phyloP scores from a whole-genome alignment of 2,888 invertebrate species.

The Mechanitis messenoides region DNA sequence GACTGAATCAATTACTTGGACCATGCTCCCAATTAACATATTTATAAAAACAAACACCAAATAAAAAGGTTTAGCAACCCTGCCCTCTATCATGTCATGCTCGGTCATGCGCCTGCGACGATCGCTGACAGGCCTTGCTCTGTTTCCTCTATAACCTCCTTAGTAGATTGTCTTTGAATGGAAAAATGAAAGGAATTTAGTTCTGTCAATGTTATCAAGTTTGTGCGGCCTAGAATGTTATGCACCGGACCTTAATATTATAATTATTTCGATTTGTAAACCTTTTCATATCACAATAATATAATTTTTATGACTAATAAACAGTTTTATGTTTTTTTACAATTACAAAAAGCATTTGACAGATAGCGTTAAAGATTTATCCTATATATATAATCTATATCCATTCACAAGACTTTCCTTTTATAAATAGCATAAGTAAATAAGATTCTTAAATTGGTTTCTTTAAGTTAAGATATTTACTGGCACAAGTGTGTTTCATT shows the following conservation, averaged over 20 bases:
- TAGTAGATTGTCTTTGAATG: conserved; percentile 24
- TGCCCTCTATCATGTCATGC: conserved; percentile 7
- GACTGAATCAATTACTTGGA: no score
- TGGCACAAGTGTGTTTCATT: no score
- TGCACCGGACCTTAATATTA: conserved; percentile 5
- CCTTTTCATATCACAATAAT: conserved; percentile 9
- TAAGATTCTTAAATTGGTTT: no score
- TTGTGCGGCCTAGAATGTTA: conserved; percentile 27
- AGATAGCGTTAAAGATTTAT: no score
- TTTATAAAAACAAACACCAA: no score
- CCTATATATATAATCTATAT: no score
- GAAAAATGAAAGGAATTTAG: conserved; percentile 31
- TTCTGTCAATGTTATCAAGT: conserved; percentile 28
- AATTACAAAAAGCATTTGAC: neutral
- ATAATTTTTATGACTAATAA: neutral
- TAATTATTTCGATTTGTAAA: conserved; percentile 17
- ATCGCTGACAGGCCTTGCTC: conserved; percentile 42
- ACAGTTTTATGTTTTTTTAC: no score
- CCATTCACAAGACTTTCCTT: no score
- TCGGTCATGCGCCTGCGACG: conserved; percentile 16
- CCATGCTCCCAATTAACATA: no score
- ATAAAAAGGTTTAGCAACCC: conserved; percentile 6
- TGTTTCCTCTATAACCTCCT: conserved; percentile 43
- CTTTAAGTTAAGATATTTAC: no score
- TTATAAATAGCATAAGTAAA: no score